Conservation (phyloP, 2,888 invertebrate species). For the Tuta absoluta region DNA sequence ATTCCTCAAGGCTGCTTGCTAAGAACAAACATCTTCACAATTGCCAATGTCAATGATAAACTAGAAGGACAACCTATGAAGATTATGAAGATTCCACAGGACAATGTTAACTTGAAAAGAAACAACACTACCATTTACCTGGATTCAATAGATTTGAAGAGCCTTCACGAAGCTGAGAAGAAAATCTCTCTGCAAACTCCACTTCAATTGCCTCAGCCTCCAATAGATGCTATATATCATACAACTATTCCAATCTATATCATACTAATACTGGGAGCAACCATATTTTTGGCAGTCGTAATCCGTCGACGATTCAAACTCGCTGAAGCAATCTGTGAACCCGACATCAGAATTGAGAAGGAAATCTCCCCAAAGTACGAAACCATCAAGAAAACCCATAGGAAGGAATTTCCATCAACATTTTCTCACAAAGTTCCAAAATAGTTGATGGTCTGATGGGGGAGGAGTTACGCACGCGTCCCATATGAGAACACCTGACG, state of each 20-base stretch:
- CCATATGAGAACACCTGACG: no score
- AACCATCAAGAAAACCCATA: neutral
- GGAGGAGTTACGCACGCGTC: neutral
- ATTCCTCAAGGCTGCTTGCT: neutral
- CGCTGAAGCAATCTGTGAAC: neutral
- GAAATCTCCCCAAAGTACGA: no score
- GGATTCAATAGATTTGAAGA: no score
- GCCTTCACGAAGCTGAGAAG: no score
- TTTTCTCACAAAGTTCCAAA: neutral
- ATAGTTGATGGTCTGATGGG: neutral
- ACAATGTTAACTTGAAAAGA: no score
- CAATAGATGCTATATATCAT: neutral
- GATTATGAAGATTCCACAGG: neutral
- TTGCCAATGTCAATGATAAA: neutral
- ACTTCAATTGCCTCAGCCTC: no score
- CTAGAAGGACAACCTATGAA: neutral
- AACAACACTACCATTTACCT: neutral
- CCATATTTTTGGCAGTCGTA: neutral
- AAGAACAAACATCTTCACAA: neutral
- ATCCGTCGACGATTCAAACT: neutral
- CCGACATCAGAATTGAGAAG: neutral
- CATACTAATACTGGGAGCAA: neutral
- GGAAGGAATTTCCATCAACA: neutral
- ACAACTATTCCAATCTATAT: neutral
- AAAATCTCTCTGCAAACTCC: no score